phyloP scores from a whole-genome alignment of 2,797 vertebrate genomes.

The Hypotaenidia philippensis region DNA sequence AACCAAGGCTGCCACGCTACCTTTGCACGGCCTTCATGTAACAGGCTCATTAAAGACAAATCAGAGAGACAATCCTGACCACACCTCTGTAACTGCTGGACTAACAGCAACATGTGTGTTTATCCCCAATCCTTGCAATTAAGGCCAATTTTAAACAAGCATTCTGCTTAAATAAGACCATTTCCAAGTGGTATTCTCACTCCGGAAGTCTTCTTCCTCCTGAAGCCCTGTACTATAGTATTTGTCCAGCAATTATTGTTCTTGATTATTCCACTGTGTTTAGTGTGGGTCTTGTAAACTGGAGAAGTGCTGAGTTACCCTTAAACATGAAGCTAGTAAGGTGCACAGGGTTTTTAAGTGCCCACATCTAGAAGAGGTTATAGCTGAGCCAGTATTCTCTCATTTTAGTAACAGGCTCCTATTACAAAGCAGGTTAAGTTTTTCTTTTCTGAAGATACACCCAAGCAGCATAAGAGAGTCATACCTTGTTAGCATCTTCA shows the following conservation, averaged over 20 bases:
- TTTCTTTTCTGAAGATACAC: not conserved
- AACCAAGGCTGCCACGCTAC: not conserved
- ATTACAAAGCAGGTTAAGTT: not conserved
- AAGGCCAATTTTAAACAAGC: not conserved
- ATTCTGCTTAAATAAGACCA: not conserved
- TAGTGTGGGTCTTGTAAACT: not conserved
- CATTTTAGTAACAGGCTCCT: not conserved
- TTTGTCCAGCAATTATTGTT: not conserved
- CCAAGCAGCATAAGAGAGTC: not conserved
- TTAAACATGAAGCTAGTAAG: not conserved
- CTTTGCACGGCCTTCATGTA: not conserved
- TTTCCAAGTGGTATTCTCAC: not conserved
- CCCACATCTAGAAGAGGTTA: not conserved
- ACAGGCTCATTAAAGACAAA: not conserved
- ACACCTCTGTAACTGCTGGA: fast-evolving
- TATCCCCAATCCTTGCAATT: not conserved
- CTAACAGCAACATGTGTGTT: not conserved
- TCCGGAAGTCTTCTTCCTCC: not conserved
- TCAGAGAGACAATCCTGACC: not conserved
- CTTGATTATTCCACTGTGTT: not conserved
- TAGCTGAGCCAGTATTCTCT: not conserved
- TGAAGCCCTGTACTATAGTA: not conserved
- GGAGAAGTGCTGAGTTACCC: not conserved
- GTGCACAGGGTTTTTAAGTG: not conserved
- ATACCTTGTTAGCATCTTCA: slow-evolving; percentile 97